phyloP scores from a whole-genome alignment of 2,888 invertebrate species.

The Mimumesa dahlbomi region DNA sequence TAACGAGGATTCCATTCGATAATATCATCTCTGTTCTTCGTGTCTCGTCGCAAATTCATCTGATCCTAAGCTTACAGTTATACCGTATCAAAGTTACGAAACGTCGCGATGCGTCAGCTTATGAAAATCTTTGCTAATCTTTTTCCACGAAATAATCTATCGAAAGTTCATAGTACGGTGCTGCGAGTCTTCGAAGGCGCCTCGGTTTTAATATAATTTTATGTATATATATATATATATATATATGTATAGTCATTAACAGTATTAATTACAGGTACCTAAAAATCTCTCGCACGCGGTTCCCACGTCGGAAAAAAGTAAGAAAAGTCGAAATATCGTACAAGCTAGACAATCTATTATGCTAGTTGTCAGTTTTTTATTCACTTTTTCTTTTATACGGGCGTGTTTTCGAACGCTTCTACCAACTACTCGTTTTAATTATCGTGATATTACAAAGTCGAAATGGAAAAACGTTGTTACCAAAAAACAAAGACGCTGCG shows the following conservation, averaged over 20 bases:
- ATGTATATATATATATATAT: conserved; percentile 46
- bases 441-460: conserved; percentile 48
- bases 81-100: background rate
- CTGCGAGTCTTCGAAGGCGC: conserved; percentile 60
- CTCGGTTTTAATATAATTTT: conserved; percentile 47
- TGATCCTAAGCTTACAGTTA: background rate
- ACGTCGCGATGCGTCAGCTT: background rate
- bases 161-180: conserved; percentile 44
- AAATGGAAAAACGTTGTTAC: conserved; percentile 34
- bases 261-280: conserved; percentile 66
- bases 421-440: conserved; percentile 13
- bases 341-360: conserved; percentile 55
- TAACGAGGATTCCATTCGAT: background rate
- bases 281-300: conserved; percentile 65
- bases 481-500: conserved; percentile 39
- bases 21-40: no score
- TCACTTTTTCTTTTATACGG: background rate
- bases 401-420: background rate
- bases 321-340: conserved; percentile 65
- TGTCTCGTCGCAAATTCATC: background rate
- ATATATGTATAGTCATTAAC: conserved; percentile 59
- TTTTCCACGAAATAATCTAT: conserved; percentile 14
- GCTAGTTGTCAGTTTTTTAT: conserved; percentile 27
- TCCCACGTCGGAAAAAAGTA: conserved; percentile 62
- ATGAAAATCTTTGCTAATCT: conserved; percentile 5